Evolutionary conservation across 2,888 invertebrate genomes (phyloP), one percentile per base, ranked within the genome.

Genomic region (Lagria hirta): DNA sequence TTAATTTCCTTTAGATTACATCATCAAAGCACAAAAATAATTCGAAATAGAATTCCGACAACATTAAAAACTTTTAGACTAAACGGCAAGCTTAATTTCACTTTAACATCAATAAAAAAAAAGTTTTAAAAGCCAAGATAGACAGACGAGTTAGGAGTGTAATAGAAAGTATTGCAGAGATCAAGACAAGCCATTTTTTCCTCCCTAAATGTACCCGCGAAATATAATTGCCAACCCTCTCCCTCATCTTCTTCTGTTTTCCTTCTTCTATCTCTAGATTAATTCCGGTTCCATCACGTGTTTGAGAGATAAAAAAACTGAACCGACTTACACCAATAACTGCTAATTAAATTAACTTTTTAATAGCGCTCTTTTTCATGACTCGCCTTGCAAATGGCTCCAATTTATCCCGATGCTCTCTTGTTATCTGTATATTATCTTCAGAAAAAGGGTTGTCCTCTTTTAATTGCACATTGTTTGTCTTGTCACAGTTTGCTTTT

Each of bases 271-370:
- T 32, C 30, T 23, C 17, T 24, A 30, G 40, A 40, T 43, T 35
- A 35, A 35, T 43, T 35, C 43, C 43, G 43, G 34, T 43, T 21
- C 37, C 43, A 18, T 33, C 44, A 43, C 32, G 43, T 47, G 60
- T 55, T 55, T 54, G 30, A 49, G 46, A 58, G 60, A 58, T 60
- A 58, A 60, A 60, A 59, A 52, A 55, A 48, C 54, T 53, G 52
- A 52, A 55, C 57, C 60, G 64, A 58, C 64, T 65, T 65, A 65
- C 64, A 65, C 64, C 65, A 65, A 66, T 66, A 66, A 64, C 62
- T 62, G 62, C 60, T 66, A 65, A 68, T 68, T 66, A 65, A 66
- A 68, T 68, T 65, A 66, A 65, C 62, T 64, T 66, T 65, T 68
- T 66, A 66, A 66, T 65, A 65, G 52, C 22, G 54, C 58, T 57